Conservation (phyloP, 2,113 vertebrate genomes). For the Marmota monax region DNA sequence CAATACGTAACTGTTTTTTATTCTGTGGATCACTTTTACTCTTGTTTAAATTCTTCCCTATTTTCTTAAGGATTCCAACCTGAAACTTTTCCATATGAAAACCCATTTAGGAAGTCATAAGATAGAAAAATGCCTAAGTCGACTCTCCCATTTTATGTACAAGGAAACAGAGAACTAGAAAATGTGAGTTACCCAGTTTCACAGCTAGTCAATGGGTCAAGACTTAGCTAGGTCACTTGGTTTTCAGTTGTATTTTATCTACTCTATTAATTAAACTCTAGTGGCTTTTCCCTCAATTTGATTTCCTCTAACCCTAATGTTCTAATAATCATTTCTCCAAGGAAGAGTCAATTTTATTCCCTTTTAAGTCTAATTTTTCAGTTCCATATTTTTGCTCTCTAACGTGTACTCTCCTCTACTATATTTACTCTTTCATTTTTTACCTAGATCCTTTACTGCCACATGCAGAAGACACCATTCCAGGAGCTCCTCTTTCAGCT, state of each 20-base stretch:
- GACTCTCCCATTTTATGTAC: neutral
- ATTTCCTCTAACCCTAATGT: neutral
- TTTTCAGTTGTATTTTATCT: neutral
- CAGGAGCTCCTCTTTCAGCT: neutral
- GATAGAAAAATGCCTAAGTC: neutral
- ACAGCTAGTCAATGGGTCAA: neutral
- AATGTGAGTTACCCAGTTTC: neutral
- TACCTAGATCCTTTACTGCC: neutral
- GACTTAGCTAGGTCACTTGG: neutral
- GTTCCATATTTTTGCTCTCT: neutral
- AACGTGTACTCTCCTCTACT: neutral
- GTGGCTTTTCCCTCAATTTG: neutral
- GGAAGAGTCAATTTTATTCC: neutral
- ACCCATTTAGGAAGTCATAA: neutral
- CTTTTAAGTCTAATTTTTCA: neutral
- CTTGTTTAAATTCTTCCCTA: neutral
- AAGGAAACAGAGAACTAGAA: neutral
- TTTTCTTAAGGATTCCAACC: constrained; percentile 3
- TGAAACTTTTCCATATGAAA: constrained; percentile 25
- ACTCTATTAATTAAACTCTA: neutral
- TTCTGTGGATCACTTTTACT: neutral
- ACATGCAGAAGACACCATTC: neutral
- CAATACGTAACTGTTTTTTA: neutral
- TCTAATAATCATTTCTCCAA: neutral
- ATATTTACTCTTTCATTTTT: neutral